phyloP scores from a whole-genome alignment of 1,140 invertebrate species.

The Brachionus plicatilis region DNA sequence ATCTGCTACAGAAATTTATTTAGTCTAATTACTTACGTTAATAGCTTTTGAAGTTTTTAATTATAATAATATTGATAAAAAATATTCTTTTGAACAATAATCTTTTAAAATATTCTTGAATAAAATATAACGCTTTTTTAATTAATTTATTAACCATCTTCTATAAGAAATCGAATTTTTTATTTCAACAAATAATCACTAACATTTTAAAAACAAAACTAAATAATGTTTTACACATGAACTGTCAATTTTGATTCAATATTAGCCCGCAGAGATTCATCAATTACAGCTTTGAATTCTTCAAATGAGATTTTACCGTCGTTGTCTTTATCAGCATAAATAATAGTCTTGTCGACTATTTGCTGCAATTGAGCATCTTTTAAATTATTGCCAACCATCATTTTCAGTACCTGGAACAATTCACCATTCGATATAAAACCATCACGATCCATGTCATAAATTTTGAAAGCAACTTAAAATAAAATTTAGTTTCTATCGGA shows the following conservation, averaged over 20 bases:
- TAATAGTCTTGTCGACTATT: slow-evolving; percentile 58
- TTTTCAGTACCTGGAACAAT: slow-evolving; percentile 94
- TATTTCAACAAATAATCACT: neutral
- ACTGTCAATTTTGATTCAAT: slow-evolving; percentile 40
- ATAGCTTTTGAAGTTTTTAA: no score
- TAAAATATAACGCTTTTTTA: no score
- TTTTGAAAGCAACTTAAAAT: slow-evolving; percentile 79
- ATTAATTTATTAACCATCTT: no score
- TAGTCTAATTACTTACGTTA: no score
- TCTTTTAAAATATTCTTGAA: no score
- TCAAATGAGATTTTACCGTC: slow-evolving; percentile 49
- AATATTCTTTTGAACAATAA: no score
- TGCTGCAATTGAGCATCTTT: slow-evolving; percentile 58
- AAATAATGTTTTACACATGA: neutral
- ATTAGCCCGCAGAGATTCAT: slow-evolving; percentile 24
- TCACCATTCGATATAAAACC: slow-evolving; percentile 97
- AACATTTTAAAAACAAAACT: neutral
- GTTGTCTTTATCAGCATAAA: slow-evolving; percentile 55
- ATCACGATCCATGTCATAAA: slow-evolving; percentile 99
- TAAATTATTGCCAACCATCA: slow-evolving; percentile 73
- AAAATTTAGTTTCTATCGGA: neutral
- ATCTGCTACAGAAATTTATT: no score
- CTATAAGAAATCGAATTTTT: neutral
- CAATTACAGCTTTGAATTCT: slow-evolving; percentile 38
- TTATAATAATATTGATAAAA: no score